phyloP scores from a whole-genome alignment of 2,888 invertebrate genomes.

The Aphodius granarius region DNA sequence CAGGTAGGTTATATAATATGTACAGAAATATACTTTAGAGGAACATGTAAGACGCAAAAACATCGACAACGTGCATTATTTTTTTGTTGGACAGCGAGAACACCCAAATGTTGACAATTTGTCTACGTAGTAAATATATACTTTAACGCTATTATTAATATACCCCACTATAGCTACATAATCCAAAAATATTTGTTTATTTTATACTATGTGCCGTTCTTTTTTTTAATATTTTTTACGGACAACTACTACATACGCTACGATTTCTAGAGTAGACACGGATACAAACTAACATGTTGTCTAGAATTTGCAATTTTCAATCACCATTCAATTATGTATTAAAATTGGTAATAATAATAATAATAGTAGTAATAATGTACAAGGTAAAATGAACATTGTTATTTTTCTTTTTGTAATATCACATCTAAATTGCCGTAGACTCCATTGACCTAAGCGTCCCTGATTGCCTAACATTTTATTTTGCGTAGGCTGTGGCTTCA shows the following conservation, averaged over 20 bases:
- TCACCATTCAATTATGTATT: conserved; percentile 1
- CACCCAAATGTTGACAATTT: conserved; percentile 9
- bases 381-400: conserved; percentile 30
- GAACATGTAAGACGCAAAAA: conserved; percentile 24
- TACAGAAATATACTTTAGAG: background rate
- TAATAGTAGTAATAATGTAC: conserved; percentile 30
- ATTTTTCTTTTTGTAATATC: conserved; percentile 39
- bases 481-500: background rate
- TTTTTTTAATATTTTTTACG: conserved; percentile 34
- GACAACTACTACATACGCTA: conserved; percentile 50
- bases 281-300: background rate
- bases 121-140: conserved; percentile 9
- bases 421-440: conserved; percentile 42
- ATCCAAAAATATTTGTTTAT: conserved; percentile 53
- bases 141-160: background rate
- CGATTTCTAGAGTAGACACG: conserved; percentile 40
- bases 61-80: conserved; percentile 23
- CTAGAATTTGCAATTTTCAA: background rate
- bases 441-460: conserved; percentile 31
- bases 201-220: conserved; percentile 28
- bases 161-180: conserved; percentile 42
- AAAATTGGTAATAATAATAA: conserved; percentile 25
- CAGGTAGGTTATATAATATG: background rate
- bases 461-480: conserved; percentile 1
- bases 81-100: conserved; percentile 12